A percentile compares a stretch with the other conserved stretches of the same genome.
These are phyloP conservation scores for Athalia circularis DNA, from an alignment of 2,888 invertebrate species.

Conservation along the genomic window DNA sequence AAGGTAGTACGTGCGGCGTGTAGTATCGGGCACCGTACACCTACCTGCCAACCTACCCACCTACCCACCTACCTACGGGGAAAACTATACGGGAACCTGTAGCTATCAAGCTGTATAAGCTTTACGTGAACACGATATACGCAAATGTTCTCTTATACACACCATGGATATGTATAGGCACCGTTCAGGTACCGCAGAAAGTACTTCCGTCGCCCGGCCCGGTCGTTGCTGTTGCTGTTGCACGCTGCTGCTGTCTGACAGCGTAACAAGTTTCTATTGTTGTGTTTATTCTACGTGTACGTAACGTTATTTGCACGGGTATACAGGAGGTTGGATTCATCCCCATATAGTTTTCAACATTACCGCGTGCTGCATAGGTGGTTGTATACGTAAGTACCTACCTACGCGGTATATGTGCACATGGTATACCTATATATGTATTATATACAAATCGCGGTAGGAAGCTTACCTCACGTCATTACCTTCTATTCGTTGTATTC, in stretches of 20 bases:
- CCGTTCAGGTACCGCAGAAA: slow-evolving; percentile 45
- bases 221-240: background rate
- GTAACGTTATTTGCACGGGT: background rate
- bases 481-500: too few relatives aligned
- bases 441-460: too few relatives aligned
- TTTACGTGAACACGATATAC: slow-evolving; percentile 7
- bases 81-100: slow-evolving; percentile 30
- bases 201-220: slow-evolving; percentile 12
- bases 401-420: too few relatives aligned
- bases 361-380: too few relatives aligned
- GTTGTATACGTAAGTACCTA: too few relatives aligned
- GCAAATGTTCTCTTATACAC: slow-evolving; percentile 23
- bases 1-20: slow-evolving; percentile 59
- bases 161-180: slow-evolving; percentile 49
- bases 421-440: too few relatives aligned
- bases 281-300: slow-evolving; percentile 6
- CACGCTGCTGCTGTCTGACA: background rate
- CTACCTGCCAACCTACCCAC: too few relatives aligned
- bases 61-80: background rate
- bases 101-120: slow-evolving; percentile 17
- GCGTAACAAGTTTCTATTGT: slow-evolving; percentile 20
- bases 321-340: background rate
- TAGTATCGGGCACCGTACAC: slow-evolving; percentile 10
- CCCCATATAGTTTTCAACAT: background rate
- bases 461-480: too few relatives aligned